Evolutionary conservation across 2,797 vertebrate genomes (phyloP).

Genomic region (Parambassis ranga): DNA sequence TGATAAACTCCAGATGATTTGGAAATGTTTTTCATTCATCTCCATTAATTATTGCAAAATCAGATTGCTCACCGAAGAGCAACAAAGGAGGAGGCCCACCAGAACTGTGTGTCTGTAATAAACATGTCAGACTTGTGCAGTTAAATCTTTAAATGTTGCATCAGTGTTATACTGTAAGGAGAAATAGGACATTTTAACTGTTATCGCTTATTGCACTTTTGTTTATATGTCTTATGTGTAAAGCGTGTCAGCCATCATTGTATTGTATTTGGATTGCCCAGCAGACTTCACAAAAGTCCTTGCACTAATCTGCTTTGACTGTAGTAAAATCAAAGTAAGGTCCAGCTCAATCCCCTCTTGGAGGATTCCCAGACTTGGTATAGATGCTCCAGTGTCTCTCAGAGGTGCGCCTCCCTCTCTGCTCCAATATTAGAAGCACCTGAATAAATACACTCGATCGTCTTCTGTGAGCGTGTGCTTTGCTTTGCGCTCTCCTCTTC

Average conservation of each 20-base stretch:
- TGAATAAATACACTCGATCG: constrained; percentile 63
- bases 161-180: too few relatives aligned
- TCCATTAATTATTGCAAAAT: constrained; percentile 1
- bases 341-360: constrained; percentile 13
- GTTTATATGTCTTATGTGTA: not conserved
- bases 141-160: too few relatives aligned
- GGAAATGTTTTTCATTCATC: constrained; percentile 4
- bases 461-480: constrained; percentile 22
- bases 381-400: constrained; percentile 57
- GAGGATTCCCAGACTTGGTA: constrained; percentile 25
- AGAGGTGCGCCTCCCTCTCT: constrained; percentile 43
- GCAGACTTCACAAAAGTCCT: constrained; percentile 4
- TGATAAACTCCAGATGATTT: constrained; percentile 30
- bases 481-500: constrained; percentile 9
- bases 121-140: not conserved
- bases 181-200: too few relatives aligned
- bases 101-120: not conserved
- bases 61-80: not conserved
- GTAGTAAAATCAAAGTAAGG: constrained; percentile 5
- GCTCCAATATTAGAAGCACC: constrained; percentile 59
- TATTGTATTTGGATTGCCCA: not conserved
- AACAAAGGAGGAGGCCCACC: not conserved
- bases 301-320: constrained; percentile 4
- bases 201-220: too few relatives aligned
- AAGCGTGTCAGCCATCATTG: not conserved